Evolutionary conservation across 2,113 vertebrate genomes (phyloP), one percentile per base, ranked within the genome.

Genomic region (Carlito syrichta): DNA sequence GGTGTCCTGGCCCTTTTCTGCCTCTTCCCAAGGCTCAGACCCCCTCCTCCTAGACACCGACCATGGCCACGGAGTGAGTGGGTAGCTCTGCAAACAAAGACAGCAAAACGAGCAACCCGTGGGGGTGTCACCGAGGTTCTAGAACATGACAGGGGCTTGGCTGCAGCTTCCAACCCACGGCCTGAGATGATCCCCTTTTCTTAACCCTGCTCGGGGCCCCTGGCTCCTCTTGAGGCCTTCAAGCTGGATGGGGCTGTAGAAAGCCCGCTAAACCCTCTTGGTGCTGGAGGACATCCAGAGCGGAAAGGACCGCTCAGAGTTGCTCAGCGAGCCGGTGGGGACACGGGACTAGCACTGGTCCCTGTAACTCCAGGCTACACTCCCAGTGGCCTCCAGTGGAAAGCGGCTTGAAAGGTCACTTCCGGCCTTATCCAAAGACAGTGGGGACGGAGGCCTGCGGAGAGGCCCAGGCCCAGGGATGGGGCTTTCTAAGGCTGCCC

Each of bases 1-100:
- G n/a, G n/a, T n/a, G 1, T 32, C 30, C 22, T 40, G n/a, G 19
- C 23, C 25, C 58, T 43, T 48, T 40, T 22, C n/a, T 54, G 69
- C 13, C 48, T 6, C 4, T 8, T 58, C 30, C 6, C 1, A 0
- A 7, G 54, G 17, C 38, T 76, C 27, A 0, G 25, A 27, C 11
- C 12, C n/a, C 20, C 12, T 62, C 7, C 79, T 68, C 32, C n/a
- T 56, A 60, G 5, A 1, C 0, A 0, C 23, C 66, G 32, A 66
- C 35, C 5, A 3, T 32, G 8, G 8, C 52, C 35, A 20, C 16
- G 7, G 60, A 40, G 62, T 78, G 27, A 4, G 38, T 25, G 12
- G 35, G 52, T 38, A n/a, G 2, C 30, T 66, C 25, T 8, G 0
- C 25, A 12, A 7, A 20, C 23, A 84, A 68, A 66, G 8, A 8